A percentile compares a stretch with the other conserved stretches of the same genome.
phyloP scores from a whole-genome alignment of 2,888 invertebrate genomes.

The Ormyrus pomaceus region DNA sequence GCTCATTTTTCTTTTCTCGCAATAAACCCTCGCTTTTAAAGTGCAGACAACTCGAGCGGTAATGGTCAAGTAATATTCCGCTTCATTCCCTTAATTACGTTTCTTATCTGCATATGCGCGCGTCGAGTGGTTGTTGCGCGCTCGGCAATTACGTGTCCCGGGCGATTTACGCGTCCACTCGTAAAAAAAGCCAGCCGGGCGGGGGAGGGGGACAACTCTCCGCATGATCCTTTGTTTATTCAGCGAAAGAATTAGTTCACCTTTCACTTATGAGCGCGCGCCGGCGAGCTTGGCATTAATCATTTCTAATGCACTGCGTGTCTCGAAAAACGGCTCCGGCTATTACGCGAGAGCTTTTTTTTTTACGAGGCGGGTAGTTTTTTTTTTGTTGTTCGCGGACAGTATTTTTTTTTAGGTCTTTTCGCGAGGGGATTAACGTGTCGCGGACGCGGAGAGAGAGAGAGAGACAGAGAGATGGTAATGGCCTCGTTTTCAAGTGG shows the following conservation, averaged over 20 bases:
- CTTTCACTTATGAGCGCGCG: slow-evolving; percentile 40
- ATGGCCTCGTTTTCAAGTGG: too few relatives aligned
- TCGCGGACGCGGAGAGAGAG: too few relatives aligned
- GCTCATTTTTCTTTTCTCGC: too few relatives aligned
- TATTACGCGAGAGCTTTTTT: too few relatives aligned
- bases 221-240: slow-evolving; percentile 48
- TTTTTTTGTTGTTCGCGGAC: too few relatives aligned
- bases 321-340: not conserved
- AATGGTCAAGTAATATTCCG: not conserved
- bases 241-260: slow-evolving; percentile 31
- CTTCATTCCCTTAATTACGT: slow-evolving; percentile 2
- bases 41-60: too few relatives aligned
- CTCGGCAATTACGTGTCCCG: slow-evolving; percentile 15
- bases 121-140: not conserved
- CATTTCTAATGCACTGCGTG: not conserved
- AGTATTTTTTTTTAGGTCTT: too few relatives aligned
- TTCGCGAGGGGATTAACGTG: too few relatives aligned
- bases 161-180: slow-evolving; percentile 27
- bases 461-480: too few relatives aligned
- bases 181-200: not conserved
- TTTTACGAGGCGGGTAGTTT: too few relatives aligned
- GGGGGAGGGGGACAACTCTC: not conserved
- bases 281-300: slow-evolving; percentile 31
- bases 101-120: slow-evolving; percentile 1
- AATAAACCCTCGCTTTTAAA: not conserved